Conservation (phyloP, 2,113 vertebrate species). For the Oenanthe melanoleuca region DNA sequence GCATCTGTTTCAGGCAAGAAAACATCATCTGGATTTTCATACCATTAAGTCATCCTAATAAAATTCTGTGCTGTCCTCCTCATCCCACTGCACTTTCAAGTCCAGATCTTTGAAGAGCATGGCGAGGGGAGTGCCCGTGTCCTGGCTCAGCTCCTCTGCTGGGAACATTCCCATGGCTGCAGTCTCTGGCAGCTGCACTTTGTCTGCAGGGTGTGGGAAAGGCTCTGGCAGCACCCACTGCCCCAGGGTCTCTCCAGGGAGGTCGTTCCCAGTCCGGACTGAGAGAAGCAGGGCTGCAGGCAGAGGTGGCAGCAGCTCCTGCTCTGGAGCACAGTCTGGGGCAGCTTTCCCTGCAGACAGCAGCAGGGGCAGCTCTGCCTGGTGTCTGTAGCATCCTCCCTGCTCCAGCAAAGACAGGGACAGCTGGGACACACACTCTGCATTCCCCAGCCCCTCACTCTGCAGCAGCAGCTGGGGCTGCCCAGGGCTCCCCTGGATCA, state of each 20-base stretch:
- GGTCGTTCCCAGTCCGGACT: accelerated
- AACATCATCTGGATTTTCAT: neutral
- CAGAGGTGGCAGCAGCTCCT: accelerated
- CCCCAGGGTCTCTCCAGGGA: neutral
- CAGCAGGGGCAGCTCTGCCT: neutral
- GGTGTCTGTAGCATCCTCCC: slow-evolving; percentile 3
- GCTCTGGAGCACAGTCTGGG: neutral
- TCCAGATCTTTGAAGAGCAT: slow-evolving; percentile 70
- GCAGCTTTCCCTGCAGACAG: neutral
- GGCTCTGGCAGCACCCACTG: neutral
- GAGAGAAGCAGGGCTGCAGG: neutral
- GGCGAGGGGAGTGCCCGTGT: neutral
- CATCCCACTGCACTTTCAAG: slow-evolving; percentile 72
- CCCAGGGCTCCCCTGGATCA: neutral
- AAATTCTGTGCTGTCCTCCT: neutral
- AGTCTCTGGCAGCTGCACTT: neutral
- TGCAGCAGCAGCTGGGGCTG: neutral
- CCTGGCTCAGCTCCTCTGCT: neutral
- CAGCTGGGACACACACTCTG: neutral
- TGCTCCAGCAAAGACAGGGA: neutral
- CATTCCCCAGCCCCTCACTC: accelerated
- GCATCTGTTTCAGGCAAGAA: neutral
- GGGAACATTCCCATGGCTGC: neutral
- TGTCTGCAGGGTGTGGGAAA: neutral
- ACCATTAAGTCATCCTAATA: neutral